Base-by-base conservation (phyloP, 2,888 invertebrate species). In the Parascotia fuliginaria region DNA sequence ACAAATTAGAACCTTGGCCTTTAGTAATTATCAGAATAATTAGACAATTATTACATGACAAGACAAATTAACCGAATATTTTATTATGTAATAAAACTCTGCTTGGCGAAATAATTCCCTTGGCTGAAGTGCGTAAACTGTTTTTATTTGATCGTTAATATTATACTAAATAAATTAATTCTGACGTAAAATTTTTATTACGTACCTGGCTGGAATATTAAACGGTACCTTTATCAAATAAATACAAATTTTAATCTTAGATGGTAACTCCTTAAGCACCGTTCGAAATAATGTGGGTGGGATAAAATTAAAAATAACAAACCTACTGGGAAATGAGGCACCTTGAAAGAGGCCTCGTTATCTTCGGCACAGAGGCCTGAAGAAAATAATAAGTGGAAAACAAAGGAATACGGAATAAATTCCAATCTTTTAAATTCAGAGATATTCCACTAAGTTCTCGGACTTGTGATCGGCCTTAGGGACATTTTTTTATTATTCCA, bases 371-470 rank as follows among this genome's bases (percentile, higher is more conserved):
- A 54, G 63, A 69, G 63, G 72, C 64, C 73, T 64, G 62, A 74
- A 79, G 77, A 82, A 84, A 82, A 82, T 82, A 82, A 81, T 84
- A 79, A 77, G 66, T 65, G 64, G 57, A 70, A 78, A 83, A 84
- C 80, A 83, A 83, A 80, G 71, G 65, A 72, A 69, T 66, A 73
- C 42, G 48, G 64, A 66, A 74, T 68, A 71, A 76, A 72, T 74
- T 68, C 65, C 57, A 65, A 61, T 65, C 60, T 69, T 67, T 63
- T 61, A 5, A 60, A 58, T 57, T 49, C 41, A 55, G 61, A 46
- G 44, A 60, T 62, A 56, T 65, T 58, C 28, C 44, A 47, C 46
- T 36, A 27, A 15, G 40, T 36, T 32, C 51, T 44, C 28, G 42
- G 37, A 60, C 45, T 42, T 43, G 38, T 52, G 55, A 47, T 60